These are phyloP conservation scores for Pelobates cultripes DNA, from an alignment of 2,797 vertebrate genomes.

Conservation along the genomic window DNA sequence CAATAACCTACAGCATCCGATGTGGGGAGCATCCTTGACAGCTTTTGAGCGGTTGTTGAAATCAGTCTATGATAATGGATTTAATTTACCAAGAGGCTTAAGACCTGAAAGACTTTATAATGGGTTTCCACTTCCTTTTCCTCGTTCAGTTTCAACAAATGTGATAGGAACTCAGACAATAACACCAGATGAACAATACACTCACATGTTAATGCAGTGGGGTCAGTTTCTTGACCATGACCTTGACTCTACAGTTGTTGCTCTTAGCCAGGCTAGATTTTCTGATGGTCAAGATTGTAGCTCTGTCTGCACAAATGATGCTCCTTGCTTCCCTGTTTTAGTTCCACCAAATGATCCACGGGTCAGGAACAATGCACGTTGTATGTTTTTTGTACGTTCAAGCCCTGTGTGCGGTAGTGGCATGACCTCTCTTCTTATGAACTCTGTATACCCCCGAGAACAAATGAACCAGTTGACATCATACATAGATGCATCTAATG, in stretches of 20 bases:
- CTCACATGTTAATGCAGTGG: constrained; percentile 99
- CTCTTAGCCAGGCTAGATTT: constrained; percentile 94
- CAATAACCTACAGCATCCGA: constrained; percentile 97
- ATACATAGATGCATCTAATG: constrained; percentile 94
- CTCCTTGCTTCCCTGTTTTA: constrained; percentile 92
- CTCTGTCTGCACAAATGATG: constrained; percentile 89
- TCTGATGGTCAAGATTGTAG: constrained; percentile 93
- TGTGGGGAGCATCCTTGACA: constrained; percentile 96
- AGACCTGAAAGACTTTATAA: constrained; percentile 77
- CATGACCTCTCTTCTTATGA: constrained; percentile 97
- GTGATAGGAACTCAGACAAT: constrained; percentile 90
- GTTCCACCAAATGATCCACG: constrained; percentile 91
- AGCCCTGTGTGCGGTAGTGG: constrained; percentile 97
- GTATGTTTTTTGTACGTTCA: constrained; percentile 97
- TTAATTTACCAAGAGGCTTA: constrained; percentile 90
- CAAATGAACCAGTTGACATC: constrained; percentile 98
- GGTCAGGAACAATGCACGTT: constrained; percentile 82
- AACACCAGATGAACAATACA: constrained; percentile 90
- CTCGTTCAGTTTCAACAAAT: constrained; percentile 88
- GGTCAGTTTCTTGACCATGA: constrained; percentile 98
- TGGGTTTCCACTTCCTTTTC: constrained; percentile 84
- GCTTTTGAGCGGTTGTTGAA: constrained; percentile 93
- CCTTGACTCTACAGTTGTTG: constrained; percentile 90
- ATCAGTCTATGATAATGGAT: constrained; percentile 94
- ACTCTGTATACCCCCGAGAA: constrained; percentile 94